Base-by-base conservation (phyloP, 35 echinoderm and acorn worm species). In the Heliocidaris tuberculata region DNA sequence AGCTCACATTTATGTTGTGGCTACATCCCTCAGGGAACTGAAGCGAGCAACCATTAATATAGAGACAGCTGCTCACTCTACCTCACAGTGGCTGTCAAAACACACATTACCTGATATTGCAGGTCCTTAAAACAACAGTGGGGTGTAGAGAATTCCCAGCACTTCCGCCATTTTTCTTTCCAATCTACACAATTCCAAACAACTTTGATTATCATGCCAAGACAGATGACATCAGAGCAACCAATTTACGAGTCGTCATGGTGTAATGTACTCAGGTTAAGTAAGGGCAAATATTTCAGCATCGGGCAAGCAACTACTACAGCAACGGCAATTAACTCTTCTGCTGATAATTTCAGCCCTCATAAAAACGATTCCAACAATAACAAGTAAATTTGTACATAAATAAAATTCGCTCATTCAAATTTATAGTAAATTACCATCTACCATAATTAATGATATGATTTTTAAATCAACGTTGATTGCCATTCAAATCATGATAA, bases 1-100 rank as follows among this genome's bases (percentile, higher is more conserved):
- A 32, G 31, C 87, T 47, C 87, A 89, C 87, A 89, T 89, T 89
- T 89, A 89, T 89, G 87, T 89, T 89, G 87, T 89, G 87, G 87
- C 87, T 32, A 16, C 31, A 47, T 48, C 87, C 87, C 87, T 4
- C 29, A 48, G 87, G 47, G 87, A 32, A 48, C 87, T 48, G 47
- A 48, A 48, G 87, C 87, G 15, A 48, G 87, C 87, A 13, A 47
- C 87, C 87, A 48, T 48, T 89, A 27, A 13, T 89, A 89, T 89
- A 13, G 87, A 48, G 87, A 89, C 87, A 89, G 87, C 87, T 89
- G 87, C 87, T 32, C 31, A 48, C 87, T 89, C 31, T 32, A 89
- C 29, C 47, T 47, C 47, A 31, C 31, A 89, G 87, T 89, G 31
- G 47, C 87, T 89, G 47, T 89, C 87, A 89, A 89, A 89, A 42